These are phyloP conservation scores for Bombus difficillimus DNA, from an alignment of 1,140 invertebrate species.

Conservation along the genomic window DNA sequence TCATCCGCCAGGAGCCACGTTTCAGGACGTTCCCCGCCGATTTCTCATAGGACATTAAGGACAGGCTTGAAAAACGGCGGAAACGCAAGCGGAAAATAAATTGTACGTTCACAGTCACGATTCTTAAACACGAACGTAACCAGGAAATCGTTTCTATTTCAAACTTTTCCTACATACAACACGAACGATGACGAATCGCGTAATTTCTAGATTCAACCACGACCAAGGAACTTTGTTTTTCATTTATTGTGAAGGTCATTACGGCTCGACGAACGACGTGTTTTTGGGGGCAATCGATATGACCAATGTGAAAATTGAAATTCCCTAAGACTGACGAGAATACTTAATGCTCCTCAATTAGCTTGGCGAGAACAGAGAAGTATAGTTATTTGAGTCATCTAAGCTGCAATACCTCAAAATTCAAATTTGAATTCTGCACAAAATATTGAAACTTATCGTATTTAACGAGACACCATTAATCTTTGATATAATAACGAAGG, in stretches of 20 bases:
- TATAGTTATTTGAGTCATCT: no score
- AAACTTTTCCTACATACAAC: no score
- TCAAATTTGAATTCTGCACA: no score
- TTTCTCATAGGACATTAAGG: conserved; percentile 39
- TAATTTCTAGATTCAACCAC: background rate
- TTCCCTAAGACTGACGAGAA: background rate
- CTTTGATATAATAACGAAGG: no score
- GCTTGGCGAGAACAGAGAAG: background rate
- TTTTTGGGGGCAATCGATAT: background rate
- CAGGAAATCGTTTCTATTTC: conserved; percentile 7
- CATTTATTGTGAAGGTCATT: background rate
- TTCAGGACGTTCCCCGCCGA: conserved; percentile 24
- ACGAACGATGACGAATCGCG: background rate
- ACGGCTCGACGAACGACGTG: background rate
- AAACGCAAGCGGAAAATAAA: conserved; percentile 24
- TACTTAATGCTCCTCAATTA: background rate
- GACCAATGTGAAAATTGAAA: background rate
- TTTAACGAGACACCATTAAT: no score
- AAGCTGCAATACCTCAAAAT: no score
- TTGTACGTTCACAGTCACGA: background rate
- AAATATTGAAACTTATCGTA: background rate
- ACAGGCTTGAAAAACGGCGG: conserved; percentile 3
- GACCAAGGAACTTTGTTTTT: background rate
- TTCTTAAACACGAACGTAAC: background rate
- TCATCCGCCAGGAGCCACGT: conserved; percentile 19